Base-by-base conservation (phyloP, 2,797 vertebrate species). In the Mionectes olivaceus region DNA sequence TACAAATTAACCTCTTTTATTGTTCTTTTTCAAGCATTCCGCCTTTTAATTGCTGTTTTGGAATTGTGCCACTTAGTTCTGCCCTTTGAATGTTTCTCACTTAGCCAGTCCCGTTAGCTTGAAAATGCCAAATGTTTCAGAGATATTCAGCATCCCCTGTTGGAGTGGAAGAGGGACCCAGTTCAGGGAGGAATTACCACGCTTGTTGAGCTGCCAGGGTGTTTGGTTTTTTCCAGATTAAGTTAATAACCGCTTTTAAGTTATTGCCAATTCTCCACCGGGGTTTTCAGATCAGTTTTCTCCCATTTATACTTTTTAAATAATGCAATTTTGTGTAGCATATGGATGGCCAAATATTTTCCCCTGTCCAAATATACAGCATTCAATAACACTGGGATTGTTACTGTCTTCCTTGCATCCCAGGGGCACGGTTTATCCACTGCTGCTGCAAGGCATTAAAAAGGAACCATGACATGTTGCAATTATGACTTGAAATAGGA, bases 1-100 rank as follows among this genome's bases (percentile, higher is more conserved):
- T 87, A 93, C 5, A 1, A 96, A 94, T 96, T 96, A 95, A 97
- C 91, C 94, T 96, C 80, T 82, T 89, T 75, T 89, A 94, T 95
- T 96, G 93, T 93, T 93, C 80, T 91, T 95, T 96, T 90, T 93
- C 78, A 84, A 93, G 95, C 95, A 89, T 93, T 94, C 78, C 13
- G 64, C 91, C 92, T 96, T 96, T 96, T 96, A 95, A 96, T 97
- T 97, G 95, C 92, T 81, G 85, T 67, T 94, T 95, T 96, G 95
- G 95, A 96, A 67, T 52, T 43, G 71, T 95, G 90, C 89, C 96
- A 94, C 75, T 94, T 73, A 71, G 87, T 89, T 94, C 77, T 92
- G 70, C 93, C 93, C 80, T 96, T 93, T 95, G 93, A 94, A 96
- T 95, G 90, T 61, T 84, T 93, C 89, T 88, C 92, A 67, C 87